Evolutionary conservation across 2,113 vertebrate genomes (phyloP), one percentile per base, ranked within the genome.

Genomic region (Pollimyrus isidori): DNA sequence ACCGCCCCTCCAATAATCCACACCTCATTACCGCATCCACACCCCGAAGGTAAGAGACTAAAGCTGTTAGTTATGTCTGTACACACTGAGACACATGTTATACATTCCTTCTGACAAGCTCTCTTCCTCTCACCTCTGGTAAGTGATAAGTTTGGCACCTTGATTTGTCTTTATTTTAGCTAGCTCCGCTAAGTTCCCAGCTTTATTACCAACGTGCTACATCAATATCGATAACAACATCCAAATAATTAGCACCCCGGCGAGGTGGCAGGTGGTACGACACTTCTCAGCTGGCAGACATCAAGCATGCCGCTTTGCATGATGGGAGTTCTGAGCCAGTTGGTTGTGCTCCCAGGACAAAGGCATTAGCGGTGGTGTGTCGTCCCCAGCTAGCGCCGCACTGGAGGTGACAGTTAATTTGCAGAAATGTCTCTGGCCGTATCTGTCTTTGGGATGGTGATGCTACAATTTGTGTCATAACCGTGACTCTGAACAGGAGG

Each of bases 381-480:
- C 35, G 62, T n/a, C n/a, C 23, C 5, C 53, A 89, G 42, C 90
- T 52, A 23, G 85, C 42, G 82, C 45, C 45, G n/a, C 84, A n/a
- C 48, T 50, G 56, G 52, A 56, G 45, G 87, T 89, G 90, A 86
- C 69, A 84, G 88, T 53, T 83, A 83, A 87, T 89, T 88, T 45
- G 48, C 87, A 39, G 30, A 52, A 23, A 35, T 30, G 48, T 48
- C 52, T 23, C n/a, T 56, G 65, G 87, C 91, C 42, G 48, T 85
- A 84, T 90, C 85, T 76, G 19, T 88, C 86, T 90, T 89, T 7
- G 49, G 50, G 85, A 35, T 52, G 58, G 52, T 88, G 90, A 90
- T 48, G 82, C 23, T 86, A 53, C 69, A 85, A 90, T 89, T 91
- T 53, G 73, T 89, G 85, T 62, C 88, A 90, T 88, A 58, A 87